Base-by-base conservation (phyloP, 2,113 vertebrate genomes). In the Pogona vitticeps region DNA sequence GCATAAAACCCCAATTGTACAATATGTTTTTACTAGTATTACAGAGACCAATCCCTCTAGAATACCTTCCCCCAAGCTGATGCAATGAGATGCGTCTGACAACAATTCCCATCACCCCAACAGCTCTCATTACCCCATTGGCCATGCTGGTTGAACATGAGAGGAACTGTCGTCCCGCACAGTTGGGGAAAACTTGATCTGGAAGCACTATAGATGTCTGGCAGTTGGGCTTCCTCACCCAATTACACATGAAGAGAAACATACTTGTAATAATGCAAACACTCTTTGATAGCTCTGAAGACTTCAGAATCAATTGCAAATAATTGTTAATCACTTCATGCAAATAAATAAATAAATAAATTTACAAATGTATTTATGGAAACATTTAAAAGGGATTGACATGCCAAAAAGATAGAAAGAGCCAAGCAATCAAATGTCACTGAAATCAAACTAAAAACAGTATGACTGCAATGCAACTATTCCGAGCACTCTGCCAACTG, bases 231-330 rank as follows among this genome's bases (percentile, higher is more conserved):
- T 58, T 1, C 33, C 26, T 38, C 21, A 20, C 20, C 52, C 52
- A 59, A 9, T 72, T 59, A 73, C 26, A 23, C 28, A 68, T 56
- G 40, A 82, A 59, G 33, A 38, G 10, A 61, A 31, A 61, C 33
- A 59, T 23, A 28, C 40, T 82, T 33, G 46, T 70, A 33, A 71
- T 56, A 70, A 56, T 82, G 31, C n/a, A 38, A 73, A 59, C 13
- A 28, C 23, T 38, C 33, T 59, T 70, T 20, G 36, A 73, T 6
- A 73, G 15, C 68, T 21, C 23, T 40, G n/a, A 46, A 56, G 46
- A 72, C 38, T 81, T 52, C 28, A 72, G 52, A 59, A 73, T 59
- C 82, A 71, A 83, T 31, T 83, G 70, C 20, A 83, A 83, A 73
- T 63, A 38, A 73, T 1, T 73, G 36, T 9, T 31, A 15, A 75